Evolutionary conservation across 2,797 vertebrate species (phyloP), one percentile per base, ranked within the genome.

Genomic region (Ctenopoma kingsleyae): DNA sequence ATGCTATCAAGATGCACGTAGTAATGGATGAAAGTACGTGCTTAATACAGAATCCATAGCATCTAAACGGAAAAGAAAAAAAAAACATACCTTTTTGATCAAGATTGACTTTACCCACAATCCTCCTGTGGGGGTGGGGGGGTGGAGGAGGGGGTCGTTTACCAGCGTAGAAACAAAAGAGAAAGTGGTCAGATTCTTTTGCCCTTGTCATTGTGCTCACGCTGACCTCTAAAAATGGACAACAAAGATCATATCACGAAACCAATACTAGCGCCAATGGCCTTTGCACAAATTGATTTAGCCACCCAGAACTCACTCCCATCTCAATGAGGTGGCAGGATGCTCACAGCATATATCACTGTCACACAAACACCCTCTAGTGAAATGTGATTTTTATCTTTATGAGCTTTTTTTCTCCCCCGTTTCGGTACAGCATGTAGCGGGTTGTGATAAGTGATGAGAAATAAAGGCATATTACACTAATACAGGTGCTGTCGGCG

Each of bases 351-450:
- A 91, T 92, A 87, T 72, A 89, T 93, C 91, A 93, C 89, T 93
- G 90, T 93, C 87, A 87, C 82, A 63, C 89, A 80, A 80, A 86
- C 89, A 86, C 89, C 90, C 88, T 89, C 89, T 81, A 85, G 89
- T 91, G 88, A 92, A 93, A 93, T 91, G 86, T 88, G 89, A 94
- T 94, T 86, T 88, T 90, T 92, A 93, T 93, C 91, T 89, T 90
- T 87, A 92, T 89, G 87, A 87, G 88, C 76, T 59, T 36, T 56
- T 23, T 38, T 17, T 13, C 51, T 16, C 36, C 41, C 20, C 38
- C 49, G 71, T 73, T 72, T 58, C 22, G 9, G 41, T 71, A 44
- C 85, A 63, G 73, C 80, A 35, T 77, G 81, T 82, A 80, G 71
- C 74, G 30, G 72, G 53, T 8, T 51, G 78, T 72, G 90, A 92